Conservation (phyloP, 2,888 invertebrate genomes). For the Slavum lentiscoides region DNA sequence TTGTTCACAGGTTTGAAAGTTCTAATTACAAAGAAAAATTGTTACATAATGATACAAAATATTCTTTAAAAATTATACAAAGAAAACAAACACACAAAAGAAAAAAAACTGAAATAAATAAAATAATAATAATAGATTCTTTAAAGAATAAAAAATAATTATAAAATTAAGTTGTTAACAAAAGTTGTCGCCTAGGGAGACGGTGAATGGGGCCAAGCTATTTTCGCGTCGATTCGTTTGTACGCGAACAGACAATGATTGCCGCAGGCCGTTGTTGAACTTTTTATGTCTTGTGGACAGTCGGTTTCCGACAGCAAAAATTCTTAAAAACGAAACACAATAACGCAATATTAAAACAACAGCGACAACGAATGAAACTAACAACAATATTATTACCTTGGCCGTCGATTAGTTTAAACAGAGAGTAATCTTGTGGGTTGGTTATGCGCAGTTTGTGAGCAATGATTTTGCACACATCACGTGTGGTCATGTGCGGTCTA, state of each 20-base stretch:
- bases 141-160: no score
- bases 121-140: neutral
- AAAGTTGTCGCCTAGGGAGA: slow-evolving; percentile 18
- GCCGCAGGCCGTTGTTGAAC: slow-evolving; percentile 63
- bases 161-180: no score
- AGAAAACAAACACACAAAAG: slow-evolving; percentile 20
- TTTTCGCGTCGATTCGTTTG: slow-evolving; percentile 93
- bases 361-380: slow-evolving; percentile 32
- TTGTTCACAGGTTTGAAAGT: slow-evolving; percentile 24
- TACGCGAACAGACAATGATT: slow-evolving; percentile 91
- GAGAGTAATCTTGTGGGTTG: slow-evolving; percentile 93
- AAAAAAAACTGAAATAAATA: neutral
- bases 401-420: slow-evolving; percentile 86
- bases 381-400: slow-evolving; percentile 68
- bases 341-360: neutral
- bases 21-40: slow-evolving; percentile 39
- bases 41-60: slow-evolving; percentile 36
- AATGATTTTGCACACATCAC: slow-evolving; percentile 90
- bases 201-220: slow-evolving; percentile 82
- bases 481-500: slow-evolving; percentile 88
- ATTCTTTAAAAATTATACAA: neutral
- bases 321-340: slow-evolving; percentile 67
- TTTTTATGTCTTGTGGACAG: slow-evolving; percentile 86
- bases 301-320: slow-evolving; percentile 85
- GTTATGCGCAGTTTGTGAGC: slow-evolving; percentile 94